Evolutionary conservation across 2,797 vertebrate species (phyloP), one percentile per base, ranked within the genome.

Genomic region (Xenentodon cancila): DNA sequence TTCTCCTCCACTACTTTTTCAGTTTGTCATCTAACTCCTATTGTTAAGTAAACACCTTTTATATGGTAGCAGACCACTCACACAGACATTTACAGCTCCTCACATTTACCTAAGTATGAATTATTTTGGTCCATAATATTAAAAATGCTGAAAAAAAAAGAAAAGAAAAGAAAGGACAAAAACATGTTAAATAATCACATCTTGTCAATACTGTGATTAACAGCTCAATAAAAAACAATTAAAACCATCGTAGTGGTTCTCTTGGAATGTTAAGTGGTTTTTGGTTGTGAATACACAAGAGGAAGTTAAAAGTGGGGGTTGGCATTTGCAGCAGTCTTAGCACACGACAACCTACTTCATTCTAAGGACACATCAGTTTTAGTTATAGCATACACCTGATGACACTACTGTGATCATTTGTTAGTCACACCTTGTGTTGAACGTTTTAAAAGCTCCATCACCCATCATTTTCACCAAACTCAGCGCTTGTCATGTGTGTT

Each of bases 241-340:
- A n/a, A 71, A 60, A 60, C 44, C 43, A 60, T 27, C 19, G 18
- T 44, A 54, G 55, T 22, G 64, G 57, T 42, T 82, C 52, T 59
- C 22, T 49, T 86, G 85, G 86, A 91, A 91, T 90, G 88, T 78
- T 76, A 74, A 72, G 73, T 75, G 50, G 48, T 64, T 70, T 64
- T 80, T 75, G 63, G 62, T 81, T 66, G 82, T 83, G 67, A 84
- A 50, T 69, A 82, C 63, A 79, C 62, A 62, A 53, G 47, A 73
- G 71, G 71, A 80, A 68, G 66, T 68, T 83, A 59, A 56, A 68
- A 25, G 60, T 66, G 62, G 43, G 21, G 18, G 34, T 76, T 58
- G 53, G 45, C 55, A 56, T 73, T 68, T 37, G 63, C 50, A 59
- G 55, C 57, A 44, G 57, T 65, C 17, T 59, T 48, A 69, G 1